Base-by-base conservation (phyloP, 2,888 invertebrate genomes). In the Furcula furcula region DNA sequence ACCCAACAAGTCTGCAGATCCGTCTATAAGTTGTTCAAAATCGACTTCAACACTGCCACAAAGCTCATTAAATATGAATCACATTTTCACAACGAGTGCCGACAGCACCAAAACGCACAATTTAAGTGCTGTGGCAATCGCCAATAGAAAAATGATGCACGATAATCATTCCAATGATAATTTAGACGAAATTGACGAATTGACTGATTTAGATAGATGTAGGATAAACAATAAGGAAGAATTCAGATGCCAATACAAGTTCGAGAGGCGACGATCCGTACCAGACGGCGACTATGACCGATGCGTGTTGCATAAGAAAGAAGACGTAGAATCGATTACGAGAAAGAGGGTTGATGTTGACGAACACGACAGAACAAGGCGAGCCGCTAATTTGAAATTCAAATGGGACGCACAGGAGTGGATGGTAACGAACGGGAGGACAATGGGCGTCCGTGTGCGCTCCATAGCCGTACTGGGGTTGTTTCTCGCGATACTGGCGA, bases 141-240 rank as follows among this genome's bases (percentile, higher is more conserved):
- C 51, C 53, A 47, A 60, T 59, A 68, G 58, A 55, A n/a, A n/a
- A n/a, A 69, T 60, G 59, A 55, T 63, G 59, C 66, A 66, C 52
- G 56, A 61, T 48, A 72, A 75, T 57, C 81, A 85, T 84, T 84
- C 82, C 83, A 81, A 67, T 72, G 72, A 72, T 65, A 76, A 72
- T 59, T 62, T 76, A 76, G 66, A 67, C 49, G 62, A 74, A 67
- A 64, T 65, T 68, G 60, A 71, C 43, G 55, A 76, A 71, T 54
- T 69, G 80, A 82, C 78, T 77, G 81, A 86, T 66, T 77, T 85
- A 85, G 76, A 78, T 78, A 81, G 76, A 62, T 72, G 62, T 82
- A 83, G 70, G 42, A 67, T 78, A 76, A 62, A 59, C 53, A 65
- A 65, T 66, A 65, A 58, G 40, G 59, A 55, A 54, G 60, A 65